Evolutionary conservation across 2,888 invertebrate genomes (phyloP).

Genomic region (Lasius fuliginosus): DNA sequence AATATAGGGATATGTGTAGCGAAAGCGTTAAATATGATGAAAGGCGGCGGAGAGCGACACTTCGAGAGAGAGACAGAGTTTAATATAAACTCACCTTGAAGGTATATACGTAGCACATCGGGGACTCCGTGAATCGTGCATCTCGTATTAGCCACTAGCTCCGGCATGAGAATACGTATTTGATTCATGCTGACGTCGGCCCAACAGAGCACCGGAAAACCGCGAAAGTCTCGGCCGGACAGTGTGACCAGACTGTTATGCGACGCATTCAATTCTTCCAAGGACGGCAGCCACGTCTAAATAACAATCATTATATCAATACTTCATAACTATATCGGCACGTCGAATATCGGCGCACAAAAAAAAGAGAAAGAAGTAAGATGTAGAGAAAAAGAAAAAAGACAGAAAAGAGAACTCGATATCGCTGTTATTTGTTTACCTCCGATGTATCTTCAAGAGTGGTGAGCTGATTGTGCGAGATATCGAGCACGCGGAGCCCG

Average conservation of each 20-base stretch:
- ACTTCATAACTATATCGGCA: neutral
- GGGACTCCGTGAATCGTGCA: constrained; percentile 94
- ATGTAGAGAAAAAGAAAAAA: constrained; percentile 20
- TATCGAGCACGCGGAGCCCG: constrained; percentile 91
- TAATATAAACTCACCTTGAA: constrained; percentile 89
- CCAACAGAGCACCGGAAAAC: constrained; percentile 93
- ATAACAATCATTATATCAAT: constrained; percentile 85
- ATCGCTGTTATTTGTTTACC: constrained; percentile 86
- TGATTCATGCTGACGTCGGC: constrained; percentile 93
- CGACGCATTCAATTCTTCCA: constrained; percentile 92
- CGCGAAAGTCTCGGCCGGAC: constrained; percentile 94
- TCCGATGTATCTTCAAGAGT: constrained; percentile 94
- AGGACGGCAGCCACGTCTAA: constrained; percentile 92
- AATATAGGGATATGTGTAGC: neutral
- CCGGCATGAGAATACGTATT: constrained; percentile 91
- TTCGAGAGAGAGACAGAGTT: neutral
- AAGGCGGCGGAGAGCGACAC: neutral
- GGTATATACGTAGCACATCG: constrained; percentile 91
- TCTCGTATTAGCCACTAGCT: constrained; percentile 93
- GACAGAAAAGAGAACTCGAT: neutral
- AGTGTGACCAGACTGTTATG: constrained; percentile 91
- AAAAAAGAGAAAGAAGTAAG: constrained; percentile 70
- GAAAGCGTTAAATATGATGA: constrained; percentile 16
- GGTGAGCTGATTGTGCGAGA: constrained; percentile 92
- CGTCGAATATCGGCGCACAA: neutral